Percentiles rank a stretch among this genome's conserved stretches.
phyloP scores from a whole-genome alignment of 53 echinoderm and acorn worm genomes.

The Patiria pectinifera region DNA sequence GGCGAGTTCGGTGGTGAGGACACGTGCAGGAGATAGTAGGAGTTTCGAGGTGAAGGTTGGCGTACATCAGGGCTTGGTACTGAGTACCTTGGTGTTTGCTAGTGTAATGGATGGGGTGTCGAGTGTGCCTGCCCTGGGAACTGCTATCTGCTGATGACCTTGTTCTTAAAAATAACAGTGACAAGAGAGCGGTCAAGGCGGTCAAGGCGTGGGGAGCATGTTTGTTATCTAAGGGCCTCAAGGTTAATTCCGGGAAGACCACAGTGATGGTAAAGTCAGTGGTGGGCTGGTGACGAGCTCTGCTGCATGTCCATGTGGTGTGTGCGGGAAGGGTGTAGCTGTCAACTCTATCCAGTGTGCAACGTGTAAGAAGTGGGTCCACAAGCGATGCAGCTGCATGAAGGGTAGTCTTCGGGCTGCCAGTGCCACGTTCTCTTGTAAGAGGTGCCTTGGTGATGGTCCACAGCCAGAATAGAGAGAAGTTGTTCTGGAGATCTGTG shows the following conservation, averaged over 20 bases:
- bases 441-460: too few species aligned
- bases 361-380: too few species aligned
- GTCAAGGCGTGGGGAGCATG: too few species aligned
- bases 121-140: constrained; percentile 1
- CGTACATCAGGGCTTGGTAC: too few species aligned
- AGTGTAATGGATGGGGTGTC: constrained; percentile 6
- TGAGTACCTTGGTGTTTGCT: neutral
- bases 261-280: constrained; percentile 12
- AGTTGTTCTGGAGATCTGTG: constrained; percentile 9
- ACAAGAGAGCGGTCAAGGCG: neutral
- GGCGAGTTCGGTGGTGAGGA: too few species aligned
- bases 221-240: neutral
- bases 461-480: neutral
- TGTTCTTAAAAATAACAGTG: neutral
- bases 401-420: too few species aligned
- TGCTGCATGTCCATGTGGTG: constrained; percentile 20
- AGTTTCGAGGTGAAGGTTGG: too few species aligned
- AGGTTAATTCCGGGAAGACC: constrained; percentile 27
- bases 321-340: constrained; percentile 38
- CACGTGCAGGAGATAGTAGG: too few species aligned
- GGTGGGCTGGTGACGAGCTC: neutral
- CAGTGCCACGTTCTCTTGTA: too few species aligned
- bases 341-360: neutral
- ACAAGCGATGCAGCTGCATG: too few species aligned
- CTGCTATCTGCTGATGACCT: neutral